These are phyloP conservation scores for Darevskia mixta DNA, from an alignment of 2,797 vertebrate genomes.

Conservation along the genomic window DNA sequence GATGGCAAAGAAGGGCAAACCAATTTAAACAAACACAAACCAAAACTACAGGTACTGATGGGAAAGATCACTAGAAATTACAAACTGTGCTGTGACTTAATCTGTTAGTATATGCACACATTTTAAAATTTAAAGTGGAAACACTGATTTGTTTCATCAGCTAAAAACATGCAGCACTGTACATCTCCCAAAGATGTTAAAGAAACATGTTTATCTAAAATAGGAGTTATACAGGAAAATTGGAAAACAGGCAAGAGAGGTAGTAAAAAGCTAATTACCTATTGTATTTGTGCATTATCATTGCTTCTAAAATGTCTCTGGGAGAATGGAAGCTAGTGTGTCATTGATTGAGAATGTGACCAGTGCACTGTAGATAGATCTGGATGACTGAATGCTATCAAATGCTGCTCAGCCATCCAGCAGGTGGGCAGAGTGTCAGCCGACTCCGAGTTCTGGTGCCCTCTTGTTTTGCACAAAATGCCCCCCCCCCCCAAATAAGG, in stretches of 20 bases:
- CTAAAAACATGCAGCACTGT: not conserved
- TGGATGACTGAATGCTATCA: not conserved
- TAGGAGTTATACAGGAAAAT: not conserved
- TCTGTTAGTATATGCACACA: not conserved
- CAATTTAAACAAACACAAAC: conserved; percentile 47
- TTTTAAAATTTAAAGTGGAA: not conserved
- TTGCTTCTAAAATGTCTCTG: not conserved
- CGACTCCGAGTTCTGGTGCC: not conserved
- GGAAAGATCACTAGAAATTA: conserved; percentile 36
- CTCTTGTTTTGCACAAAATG: not conserved
- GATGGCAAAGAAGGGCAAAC: conserved; percentile 59
- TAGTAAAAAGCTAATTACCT: not conserved
- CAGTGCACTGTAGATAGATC: not conserved
- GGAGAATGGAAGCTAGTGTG: not conserved
- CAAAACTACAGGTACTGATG: conserved; percentile 25
- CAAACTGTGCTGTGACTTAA: not conserved
- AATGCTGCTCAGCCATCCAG: not conserved
- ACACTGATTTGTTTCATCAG: not conserved
- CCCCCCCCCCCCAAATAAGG: not conserved
- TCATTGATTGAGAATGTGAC: not conserved
- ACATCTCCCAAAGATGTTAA: not conserved
- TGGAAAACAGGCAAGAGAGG: not conserved
- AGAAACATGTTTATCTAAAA: not conserved
- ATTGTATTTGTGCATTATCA: not conserved
- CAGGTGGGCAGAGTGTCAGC: not conserved